phyloP scores from a whole-genome alignment of 1,140 invertebrate species.

The Trichonephila inaurata region DNA sequence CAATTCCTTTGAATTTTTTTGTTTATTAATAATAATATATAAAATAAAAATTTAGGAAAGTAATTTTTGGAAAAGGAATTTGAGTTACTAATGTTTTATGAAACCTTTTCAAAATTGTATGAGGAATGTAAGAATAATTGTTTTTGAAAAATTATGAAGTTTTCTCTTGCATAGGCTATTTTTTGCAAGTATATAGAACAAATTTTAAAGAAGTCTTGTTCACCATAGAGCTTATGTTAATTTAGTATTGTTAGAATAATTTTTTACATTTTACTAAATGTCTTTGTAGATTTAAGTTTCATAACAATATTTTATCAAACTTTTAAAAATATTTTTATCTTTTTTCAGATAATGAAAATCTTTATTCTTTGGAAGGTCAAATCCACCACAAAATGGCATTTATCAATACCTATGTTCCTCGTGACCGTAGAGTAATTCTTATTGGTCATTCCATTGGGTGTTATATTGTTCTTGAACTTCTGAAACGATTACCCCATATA shows the following conservation, averaged over 20 bases:
- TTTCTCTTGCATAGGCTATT: too few species aligned
- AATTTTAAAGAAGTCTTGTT: too few species aligned
- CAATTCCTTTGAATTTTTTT: too few species aligned
- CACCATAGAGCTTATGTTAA: background rate
- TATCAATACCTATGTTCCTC: conserved; percentile 87
- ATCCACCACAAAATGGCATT: conserved; percentile 90
- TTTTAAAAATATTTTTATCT: background rate
- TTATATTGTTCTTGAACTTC: conserved; percentile 88
- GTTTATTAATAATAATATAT: background rate
- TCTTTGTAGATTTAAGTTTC: too few species aligned
- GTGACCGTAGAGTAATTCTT: conserved; percentile 86
- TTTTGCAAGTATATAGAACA: background rate
- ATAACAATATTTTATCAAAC: too few species aligned
- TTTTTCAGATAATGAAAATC: conserved; percentile 81
- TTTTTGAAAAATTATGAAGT: too few species aligned
- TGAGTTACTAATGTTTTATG: background rate
- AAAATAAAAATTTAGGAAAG: background rate
- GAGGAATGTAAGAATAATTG: background rate
- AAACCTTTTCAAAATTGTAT: background rate
- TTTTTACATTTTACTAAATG: too few species aligned
- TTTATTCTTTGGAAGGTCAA: conserved; percentile 88
- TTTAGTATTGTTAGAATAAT: background rate
- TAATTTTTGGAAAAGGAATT: background rate
- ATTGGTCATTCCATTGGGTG: conserved; percentile 92
- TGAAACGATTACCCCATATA: conserved; percentile 82